phyloP scores from a whole-genome alignment of 2,113 vertebrate genomes.

The Meleagris gallopavo region DNA sequence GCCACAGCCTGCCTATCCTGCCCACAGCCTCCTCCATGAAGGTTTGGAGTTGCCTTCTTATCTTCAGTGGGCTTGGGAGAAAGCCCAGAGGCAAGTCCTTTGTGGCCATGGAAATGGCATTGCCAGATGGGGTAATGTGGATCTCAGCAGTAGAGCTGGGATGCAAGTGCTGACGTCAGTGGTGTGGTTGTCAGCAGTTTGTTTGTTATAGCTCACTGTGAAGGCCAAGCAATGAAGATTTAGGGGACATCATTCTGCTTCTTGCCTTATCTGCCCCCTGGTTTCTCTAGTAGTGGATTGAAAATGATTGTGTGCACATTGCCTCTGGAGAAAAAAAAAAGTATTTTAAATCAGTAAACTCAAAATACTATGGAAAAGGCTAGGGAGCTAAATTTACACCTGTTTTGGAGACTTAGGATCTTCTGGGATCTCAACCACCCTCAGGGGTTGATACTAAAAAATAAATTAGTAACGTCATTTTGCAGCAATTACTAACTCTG shows the following conservation, averaged over 20 bases:
- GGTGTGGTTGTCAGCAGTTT: too few species aligned
- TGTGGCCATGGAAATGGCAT: neutral
- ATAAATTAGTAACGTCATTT: slow-evolving; percentile 8
- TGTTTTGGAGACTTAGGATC: neutral
- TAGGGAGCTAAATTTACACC: neutral
- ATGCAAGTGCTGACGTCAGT: neutral
- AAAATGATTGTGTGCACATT: neutral
- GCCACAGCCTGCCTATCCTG: neutral
- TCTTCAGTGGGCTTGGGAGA: neutral
- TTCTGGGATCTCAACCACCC: neutral
- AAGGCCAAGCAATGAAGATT: neutral
- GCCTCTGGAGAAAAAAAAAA: neutral
- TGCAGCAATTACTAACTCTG: neutral
- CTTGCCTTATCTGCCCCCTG: neutral
- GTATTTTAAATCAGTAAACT: neutral
- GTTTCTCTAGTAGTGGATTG: neutral
- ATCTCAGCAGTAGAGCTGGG: neutral
- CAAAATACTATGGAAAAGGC: neutral
- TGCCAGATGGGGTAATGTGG: fast-evolving
- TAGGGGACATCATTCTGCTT: neutral
- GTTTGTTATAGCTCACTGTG: neutral
- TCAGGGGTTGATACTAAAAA: neutral
- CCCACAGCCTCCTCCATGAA: neutral
- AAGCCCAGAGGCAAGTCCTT: neutral
- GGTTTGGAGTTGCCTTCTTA: neutral